Percentiles rank a stretch among this genome's conserved stretches.
Conservation (phyloP, 1,140 invertebrate genomes). For the Thrips palmi region DNA sequence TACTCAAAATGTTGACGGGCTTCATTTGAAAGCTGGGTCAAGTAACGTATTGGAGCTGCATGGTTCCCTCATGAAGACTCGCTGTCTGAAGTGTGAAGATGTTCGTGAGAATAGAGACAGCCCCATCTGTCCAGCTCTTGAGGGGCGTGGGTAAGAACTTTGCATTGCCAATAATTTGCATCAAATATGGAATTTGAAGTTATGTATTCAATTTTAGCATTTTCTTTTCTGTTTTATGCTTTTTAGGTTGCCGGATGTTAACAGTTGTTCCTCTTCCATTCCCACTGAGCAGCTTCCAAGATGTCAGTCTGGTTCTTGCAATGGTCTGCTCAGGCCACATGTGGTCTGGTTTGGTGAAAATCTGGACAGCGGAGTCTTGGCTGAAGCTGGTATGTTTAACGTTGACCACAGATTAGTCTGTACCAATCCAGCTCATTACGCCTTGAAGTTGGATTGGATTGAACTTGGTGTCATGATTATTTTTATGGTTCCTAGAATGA, state of each 20-base stretch:
- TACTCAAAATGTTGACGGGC: slow-evolving; percentile 86
- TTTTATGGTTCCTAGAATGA: no score
- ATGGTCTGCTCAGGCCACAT: slow-evolving; percentile 57
- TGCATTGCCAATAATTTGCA: background rate
- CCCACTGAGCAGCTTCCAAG: slow-evolving; percentile 46
- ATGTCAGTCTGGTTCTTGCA: slow-evolving; percentile 44
- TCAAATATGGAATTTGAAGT: background rate
- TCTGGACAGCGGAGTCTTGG: slow-evolving; percentile 39
- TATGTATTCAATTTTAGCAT: no score
- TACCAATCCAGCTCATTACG: slow-evolving; percentile 3
- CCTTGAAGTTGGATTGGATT: no score
- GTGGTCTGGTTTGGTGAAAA: slow-evolving; percentile 86
- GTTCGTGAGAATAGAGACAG: slow-evolving; percentile 49
- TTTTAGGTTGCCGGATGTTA: slow-evolving; percentile 32
- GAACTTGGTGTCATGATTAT: no score
- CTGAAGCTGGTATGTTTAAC: slow-evolving; percentile 24
- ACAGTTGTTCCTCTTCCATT: slow-evolving; percentile 32
- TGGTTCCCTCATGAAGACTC: slow-evolving; percentile 67
- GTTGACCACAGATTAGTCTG: slow-evolving; percentile 3
- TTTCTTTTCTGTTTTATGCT: slow-evolving; percentile 14
- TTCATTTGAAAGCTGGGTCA: slow-evolving; percentile 69
- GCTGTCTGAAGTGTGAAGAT: slow-evolving; percentile 57
- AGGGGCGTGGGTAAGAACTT: background rate
- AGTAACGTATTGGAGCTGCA: slow-evolving; percentile 74
- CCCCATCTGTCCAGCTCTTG: slow-evolving; percentile 63